These are phyloP conservation scores for Cryptocheilus praepositus DNA, from an alignment of 2,888 invertebrate genomes.

Conservation along the genomic window DNA sequence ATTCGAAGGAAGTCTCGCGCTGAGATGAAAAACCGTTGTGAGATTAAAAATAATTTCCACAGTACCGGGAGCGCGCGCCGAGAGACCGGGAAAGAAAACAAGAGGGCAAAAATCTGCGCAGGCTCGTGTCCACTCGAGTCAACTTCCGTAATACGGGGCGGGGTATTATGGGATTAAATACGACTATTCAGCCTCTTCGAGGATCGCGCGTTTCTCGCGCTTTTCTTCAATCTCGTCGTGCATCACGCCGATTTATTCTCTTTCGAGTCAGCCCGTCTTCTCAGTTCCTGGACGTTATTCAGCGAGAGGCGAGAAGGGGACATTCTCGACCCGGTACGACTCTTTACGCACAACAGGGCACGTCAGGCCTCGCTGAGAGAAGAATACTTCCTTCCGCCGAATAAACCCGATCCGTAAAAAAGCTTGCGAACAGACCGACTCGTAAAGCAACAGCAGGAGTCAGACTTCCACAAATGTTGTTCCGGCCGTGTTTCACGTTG, in stretches of 20 bases:
- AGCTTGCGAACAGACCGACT: conserved; percentile 16
- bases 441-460: conserved; percentile 43
- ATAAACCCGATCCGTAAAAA: conserved; percentile 34
- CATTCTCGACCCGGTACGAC: not conserved
- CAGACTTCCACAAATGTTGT: conserved; percentile 28
- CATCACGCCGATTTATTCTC: not conserved
- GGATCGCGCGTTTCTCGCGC: too few species aligned
- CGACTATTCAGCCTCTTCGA: too few species aligned
- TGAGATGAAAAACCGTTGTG: too few species aligned
- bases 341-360: conserved; percentile 11
- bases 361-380: not conserved
- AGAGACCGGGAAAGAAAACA: not conserved
- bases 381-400: conserved; percentile 28
- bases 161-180: not conserved
- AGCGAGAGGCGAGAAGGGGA: not conserved
- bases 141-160: not conserved
- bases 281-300: not conserved
- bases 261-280: not conserved
- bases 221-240: too few species aligned
- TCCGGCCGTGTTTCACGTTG: conserved; percentile 29
- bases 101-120: not conserved
- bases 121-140: not conserved
- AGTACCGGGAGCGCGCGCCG: not conserved
- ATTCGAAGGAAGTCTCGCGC: too few species aligned
- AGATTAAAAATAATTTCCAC: conserved; percentile 1